Evolutionary conservation across 2,888 invertebrate species (phyloP).

Genomic region (Peribatodes rhomboidaria): DNA sequence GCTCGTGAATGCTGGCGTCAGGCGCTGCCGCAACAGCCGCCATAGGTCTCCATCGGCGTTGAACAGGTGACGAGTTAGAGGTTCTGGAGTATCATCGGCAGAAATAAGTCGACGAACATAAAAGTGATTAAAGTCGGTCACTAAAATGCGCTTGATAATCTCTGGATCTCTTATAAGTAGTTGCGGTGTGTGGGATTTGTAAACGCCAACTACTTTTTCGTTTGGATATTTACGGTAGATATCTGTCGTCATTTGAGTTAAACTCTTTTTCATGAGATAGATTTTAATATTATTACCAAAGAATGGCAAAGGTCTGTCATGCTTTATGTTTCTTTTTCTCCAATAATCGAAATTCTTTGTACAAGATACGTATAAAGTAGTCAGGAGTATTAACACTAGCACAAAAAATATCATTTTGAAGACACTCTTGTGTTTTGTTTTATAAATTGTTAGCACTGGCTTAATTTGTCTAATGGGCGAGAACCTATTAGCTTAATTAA

Average conservation of each 20-base stretch:
- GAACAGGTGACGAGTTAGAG: constrained; percentile 63
- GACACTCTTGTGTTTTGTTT: not conserved
- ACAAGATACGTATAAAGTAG: constrained; percentile 54
- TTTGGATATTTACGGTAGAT: constrained; percentile 62
- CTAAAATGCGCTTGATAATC: constrained; percentile 59
- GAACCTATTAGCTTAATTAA: no score
- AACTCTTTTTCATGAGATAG: constrained; percentile 54
- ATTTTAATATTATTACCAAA: constrained; percentile 55
- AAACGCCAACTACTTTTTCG: constrained; percentile 64
- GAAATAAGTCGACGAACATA: constrained; percentile 59
- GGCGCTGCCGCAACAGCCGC: constrained; percentile 66
- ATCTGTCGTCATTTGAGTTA: constrained; percentile 54
- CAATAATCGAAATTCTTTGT: constrained; percentile 62
- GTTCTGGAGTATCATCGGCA: constrained; percentile 55
- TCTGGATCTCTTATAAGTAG: constrained; percentile 66
- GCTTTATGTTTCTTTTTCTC: constrained; percentile 58
- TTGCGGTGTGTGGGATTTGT: constrained; percentile 52
- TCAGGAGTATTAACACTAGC: constrained; percentile 8
- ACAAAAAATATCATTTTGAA: constrained; percentile 17
- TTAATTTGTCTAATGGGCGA: not conserved
- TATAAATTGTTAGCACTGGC: not conserved
- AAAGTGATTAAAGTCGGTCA: constrained; percentile 62
- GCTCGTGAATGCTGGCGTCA: constrained; percentile 69
- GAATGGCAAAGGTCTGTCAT: constrained; percentile 57
- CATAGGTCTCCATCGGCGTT: constrained; percentile 68